These are phyloP conservation scores for Escarpia spicata DNA, from an alignment of 2,888 invertebrate species.

Conservation along the genomic window DNA sequence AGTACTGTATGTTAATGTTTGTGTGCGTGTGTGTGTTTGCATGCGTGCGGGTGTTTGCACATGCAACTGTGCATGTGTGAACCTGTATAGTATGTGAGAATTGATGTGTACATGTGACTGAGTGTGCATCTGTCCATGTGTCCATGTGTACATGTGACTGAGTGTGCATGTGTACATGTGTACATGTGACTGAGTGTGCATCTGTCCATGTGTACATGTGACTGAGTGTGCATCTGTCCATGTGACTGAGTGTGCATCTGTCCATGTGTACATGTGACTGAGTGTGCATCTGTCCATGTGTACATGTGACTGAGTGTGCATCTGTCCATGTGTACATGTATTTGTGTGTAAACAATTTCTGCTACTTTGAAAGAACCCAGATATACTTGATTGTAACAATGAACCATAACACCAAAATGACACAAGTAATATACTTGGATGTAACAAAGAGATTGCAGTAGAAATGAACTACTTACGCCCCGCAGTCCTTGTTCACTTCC, in stretches of 20 bases:
- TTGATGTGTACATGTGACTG: too few relatives aligned
- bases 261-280: background rate
- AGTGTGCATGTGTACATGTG: background rate
- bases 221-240: too few relatives aligned
- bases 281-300: too few relatives aligned
- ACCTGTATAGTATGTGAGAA: too few relatives aligned
- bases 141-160: background rate
- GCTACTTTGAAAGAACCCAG: background rate
- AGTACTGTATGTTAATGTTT: too few relatives aligned
- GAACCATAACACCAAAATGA: background rate
- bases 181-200: background rate
- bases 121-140: too few relatives aligned
- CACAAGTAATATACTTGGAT: too few relatives aligned
- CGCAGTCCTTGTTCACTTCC: background rate
- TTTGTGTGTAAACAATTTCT: background rate
- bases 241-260: background rate
- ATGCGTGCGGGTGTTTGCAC: too few relatives aligned
- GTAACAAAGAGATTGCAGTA: background rate
- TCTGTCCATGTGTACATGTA: background rate
- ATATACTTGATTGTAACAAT: background rate
- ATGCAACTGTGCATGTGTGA: too few relatives aligned
- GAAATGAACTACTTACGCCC: background rate
- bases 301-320: background rate
- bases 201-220: background rate
- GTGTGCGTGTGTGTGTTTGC: too few relatives aligned